Conservation (phyloP, 2,797 vertebrate genomes). For the Alauda arvensis region DNA sequence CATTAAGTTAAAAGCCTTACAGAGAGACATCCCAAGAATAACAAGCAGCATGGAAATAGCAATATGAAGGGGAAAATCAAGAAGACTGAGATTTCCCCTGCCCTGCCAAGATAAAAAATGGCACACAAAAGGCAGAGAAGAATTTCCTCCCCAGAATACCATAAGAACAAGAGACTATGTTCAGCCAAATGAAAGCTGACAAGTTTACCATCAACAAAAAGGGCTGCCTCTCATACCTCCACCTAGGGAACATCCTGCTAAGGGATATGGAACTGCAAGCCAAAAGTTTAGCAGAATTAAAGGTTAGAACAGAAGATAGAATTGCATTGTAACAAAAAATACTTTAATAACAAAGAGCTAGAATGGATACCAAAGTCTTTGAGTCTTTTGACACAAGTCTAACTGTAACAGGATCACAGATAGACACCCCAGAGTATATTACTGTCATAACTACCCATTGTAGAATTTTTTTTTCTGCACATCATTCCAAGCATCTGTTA, state of each 20-base stretch:
- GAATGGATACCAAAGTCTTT: not conserved
- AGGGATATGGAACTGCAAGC: not conserved
- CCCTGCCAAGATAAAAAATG: fast-evolving
- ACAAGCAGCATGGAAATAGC: not conserved
- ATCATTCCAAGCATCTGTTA: slow-evolving; percentile 23
- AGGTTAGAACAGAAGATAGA: not conserved
- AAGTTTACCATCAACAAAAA: not conserved
- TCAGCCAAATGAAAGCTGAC: not conserved
- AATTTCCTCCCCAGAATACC: not conserved
- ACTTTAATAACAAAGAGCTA: not conserved
- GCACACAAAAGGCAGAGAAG: not conserved
- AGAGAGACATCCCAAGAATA: not conserved
- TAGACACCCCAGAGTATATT: not conserved
- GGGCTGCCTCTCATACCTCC: not conserved
- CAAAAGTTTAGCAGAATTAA: not conserved
- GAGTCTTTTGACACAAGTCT: not conserved
- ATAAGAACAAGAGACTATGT: not conserved
- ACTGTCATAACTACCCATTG: not conserved
- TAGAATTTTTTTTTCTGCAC: not conserved
- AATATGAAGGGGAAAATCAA: not conserved
- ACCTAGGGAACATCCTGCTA: not conserved
- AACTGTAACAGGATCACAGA: not conserved
- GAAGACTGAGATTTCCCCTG: not conserved
- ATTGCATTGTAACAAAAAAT: not conserved
- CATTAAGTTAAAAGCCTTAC: not conserved